Evolutionary conservation across 2,888 invertebrate species (phyloP).

Genomic region (Gortyna flavago): DNA sequence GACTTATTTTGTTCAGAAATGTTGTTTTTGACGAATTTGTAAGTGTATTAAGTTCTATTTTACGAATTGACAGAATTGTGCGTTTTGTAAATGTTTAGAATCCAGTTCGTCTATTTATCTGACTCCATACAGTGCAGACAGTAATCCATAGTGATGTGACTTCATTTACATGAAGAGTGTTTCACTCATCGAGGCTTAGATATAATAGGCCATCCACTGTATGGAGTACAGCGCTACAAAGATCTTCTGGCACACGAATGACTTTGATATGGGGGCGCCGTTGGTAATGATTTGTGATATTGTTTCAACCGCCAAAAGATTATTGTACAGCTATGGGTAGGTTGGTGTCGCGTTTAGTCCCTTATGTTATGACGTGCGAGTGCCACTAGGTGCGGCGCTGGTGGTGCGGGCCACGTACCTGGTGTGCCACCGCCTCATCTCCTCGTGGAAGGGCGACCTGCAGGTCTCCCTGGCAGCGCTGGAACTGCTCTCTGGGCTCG

Average conservation of each 20-base stretch:
- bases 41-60: not conserved
- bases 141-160: not conserved
- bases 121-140: not conserved
- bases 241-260: not conserved
- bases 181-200: not conserved
- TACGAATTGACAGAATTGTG: not conserved
- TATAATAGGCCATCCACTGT: slow-evolving; percentile 6
- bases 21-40: not conserved
- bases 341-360: not conserved
- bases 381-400: slow-evolving; percentile 90
- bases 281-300: not conserved
- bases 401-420: slow-evolving; percentile 98
- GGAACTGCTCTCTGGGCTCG: slow-evolving; percentile 97
- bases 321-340: not conserved
- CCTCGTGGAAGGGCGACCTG: slow-evolving; percentile 98
- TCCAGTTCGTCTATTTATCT: not conserved
- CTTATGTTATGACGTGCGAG: slow-evolving; percentile 30
- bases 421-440: slow-evolving; percentile 98
- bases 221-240: not conserved
- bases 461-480: slow-evolving; percentile 98
- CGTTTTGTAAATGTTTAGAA: slow-evolving; percentile 22
- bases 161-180: not conserved
- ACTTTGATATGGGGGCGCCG: not conserved
- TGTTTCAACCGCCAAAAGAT: not conserved
- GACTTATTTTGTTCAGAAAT: not conserved